Base-by-base conservation (phyloP, 2,888 invertebrate genomes). In the Heliconius aoede region DNA sequence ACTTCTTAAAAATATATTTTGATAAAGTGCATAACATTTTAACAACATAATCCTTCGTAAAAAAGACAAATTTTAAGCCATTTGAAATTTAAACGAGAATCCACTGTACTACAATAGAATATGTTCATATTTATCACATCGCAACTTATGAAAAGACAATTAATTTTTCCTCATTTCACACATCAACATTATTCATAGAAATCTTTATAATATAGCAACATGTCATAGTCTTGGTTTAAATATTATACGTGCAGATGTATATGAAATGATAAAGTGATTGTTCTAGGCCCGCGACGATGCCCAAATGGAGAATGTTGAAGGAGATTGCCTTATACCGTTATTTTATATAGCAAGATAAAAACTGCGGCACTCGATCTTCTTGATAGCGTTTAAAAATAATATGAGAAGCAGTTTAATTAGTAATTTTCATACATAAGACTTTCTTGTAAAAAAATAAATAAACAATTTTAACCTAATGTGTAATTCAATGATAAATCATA, bases 291-390 rank as follows among this genome's bases (percentile, higher is more conserved):
- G 71, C 58, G 32, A 61, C 40, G 21, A 61, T 36, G 26, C 11
- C 60, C 60, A 72, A 72, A 72, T 72, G 13, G 18, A 60, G 58
- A 61, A 72, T 26, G 32, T 72, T 61, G 58, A 60, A 72, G 72
- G 36, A 72, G 72, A 40, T 60, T 72, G 72, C 58, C 61, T 28
- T 61, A 36, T 60, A 71, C 68, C 72, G 72, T 61, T 61, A 72
- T 72, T 40, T 72, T 55, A 55, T 55, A n/a, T 51, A 15, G 21
- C 36, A 65, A 36, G n/a, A 65, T 36, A 64, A 32, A 64, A 64
- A 64, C 9, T 36, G 21, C 32, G n/a, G 13, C 13, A n/a, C 36
- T 36, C 24, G 24, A 32, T 65, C 65, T 36, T 36, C 18, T 21
- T 30, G 61, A 62, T 62, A 28, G 28, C 8, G 8, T 30, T 26